Evolutionary conservation across 2,888 invertebrate species (phyloP).

Genomic region (Ligdia adustata): DNA sequence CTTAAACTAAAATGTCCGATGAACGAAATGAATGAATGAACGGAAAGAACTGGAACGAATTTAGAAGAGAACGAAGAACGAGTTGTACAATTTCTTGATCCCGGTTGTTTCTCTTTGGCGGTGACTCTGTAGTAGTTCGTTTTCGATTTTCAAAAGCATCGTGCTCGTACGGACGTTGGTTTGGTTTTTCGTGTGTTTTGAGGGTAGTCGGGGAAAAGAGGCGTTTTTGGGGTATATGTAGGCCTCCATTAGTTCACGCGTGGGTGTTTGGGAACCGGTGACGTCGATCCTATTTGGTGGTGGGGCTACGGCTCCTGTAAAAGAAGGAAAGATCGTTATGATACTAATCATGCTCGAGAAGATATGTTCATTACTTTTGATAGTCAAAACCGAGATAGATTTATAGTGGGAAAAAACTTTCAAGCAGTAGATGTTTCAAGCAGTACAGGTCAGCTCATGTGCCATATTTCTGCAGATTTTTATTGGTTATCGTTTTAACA

Average conservation of each 20-base stretch:
- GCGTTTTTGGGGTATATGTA: constrained; percentile 10
- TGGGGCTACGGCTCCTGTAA: constrained; percentile 76
- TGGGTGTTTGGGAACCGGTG: constrained; percentile 54
- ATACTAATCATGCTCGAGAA: too few relatives aligned
- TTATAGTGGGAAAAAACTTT: too few relatives aligned
- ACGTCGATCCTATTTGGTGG: constrained; percentile 44
- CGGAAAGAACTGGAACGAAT: not conserved
- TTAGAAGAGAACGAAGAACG: constrained; percentile 94
- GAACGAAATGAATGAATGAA: not conserved
- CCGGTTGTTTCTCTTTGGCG: constrained; percentile 93
- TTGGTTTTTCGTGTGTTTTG: not conserved
- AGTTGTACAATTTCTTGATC: constrained; percentile 94
- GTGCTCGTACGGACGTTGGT: constrained; percentile 5
- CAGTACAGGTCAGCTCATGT: too few relatives aligned
- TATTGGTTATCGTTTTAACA: too few relatives aligned
- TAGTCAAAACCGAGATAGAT: too few relatives aligned
- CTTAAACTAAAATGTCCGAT: constrained; percentile 39
- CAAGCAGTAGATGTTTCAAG: too few relatives aligned
- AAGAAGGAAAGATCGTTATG: constrained; percentile 5
- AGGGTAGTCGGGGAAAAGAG: constrained; percentile 4
- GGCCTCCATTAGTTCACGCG: constrained; percentile 34
- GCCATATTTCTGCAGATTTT: too few relatives aligned
- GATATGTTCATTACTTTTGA: not conserved
- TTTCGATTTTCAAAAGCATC: constrained; percentile 89
- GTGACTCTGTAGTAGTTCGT: constrained; percentile 91